Conservation (phyloP, 2,888 invertebrate genomes). For the Diarsia rubi region DNA sequence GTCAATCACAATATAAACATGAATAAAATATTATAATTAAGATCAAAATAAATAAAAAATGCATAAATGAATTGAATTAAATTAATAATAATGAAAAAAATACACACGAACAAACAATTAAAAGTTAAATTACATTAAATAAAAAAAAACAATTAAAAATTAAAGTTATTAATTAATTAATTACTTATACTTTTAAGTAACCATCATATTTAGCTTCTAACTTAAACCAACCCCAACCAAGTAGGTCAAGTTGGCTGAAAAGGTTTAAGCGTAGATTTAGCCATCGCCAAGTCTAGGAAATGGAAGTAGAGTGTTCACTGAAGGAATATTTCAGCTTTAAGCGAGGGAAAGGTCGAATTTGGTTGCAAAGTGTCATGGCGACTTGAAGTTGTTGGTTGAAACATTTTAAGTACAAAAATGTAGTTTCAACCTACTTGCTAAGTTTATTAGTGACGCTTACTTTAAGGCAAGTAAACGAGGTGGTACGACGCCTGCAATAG, state of each 20-base stretch:
- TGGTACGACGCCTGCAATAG: no score
- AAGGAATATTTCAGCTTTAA: constrained; percentile 78
- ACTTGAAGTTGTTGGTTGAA: constrained; percentile 7
- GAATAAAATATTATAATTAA: no score
- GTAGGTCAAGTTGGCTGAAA: constrained; percentile 86
- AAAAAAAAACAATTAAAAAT: no score
- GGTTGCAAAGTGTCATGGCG: constrained; percentile 51
- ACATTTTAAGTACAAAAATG: constrained; percentile 21
- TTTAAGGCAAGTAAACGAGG: no score
- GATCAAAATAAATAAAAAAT: no score
- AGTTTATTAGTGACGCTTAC: neutral
- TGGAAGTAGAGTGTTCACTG: constrained; percentile 80
- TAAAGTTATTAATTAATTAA: no score
- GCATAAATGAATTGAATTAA: no score
- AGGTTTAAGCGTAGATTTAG: constrained; percentile 88
- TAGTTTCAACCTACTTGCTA: neutral
- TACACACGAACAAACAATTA: no score
- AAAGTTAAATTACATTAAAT: no score
- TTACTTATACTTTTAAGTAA: no score
- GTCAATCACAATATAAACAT: no score
- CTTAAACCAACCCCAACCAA: constrained; percentile 69
- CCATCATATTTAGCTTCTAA: constrained; percentile 25
- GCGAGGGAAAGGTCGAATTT: constrained; percentile 51
- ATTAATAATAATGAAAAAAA: no score
- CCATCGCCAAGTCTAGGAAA: constrained; percentile 82